A percentile compares a stretch with the other conserved stretches of the same genome.
These are phyloP conservation scores for Autographa pulchrina DNA, from an alignment of 2,888 invertebrate genomes.

Conservation along the genomic window DNA sequence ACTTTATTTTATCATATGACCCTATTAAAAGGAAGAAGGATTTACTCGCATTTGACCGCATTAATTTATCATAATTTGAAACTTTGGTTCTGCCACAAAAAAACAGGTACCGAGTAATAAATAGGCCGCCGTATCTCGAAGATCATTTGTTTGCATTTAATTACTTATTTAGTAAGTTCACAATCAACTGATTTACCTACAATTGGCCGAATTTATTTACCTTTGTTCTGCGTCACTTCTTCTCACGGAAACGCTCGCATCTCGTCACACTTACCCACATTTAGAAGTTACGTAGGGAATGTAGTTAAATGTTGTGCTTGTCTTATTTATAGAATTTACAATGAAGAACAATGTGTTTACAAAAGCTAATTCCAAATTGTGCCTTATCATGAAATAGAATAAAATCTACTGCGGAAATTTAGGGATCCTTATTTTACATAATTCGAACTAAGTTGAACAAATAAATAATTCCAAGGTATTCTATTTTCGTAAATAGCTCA, in stretches of 20 bases:
- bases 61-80: no score
- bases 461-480: conserved; percentile 3
- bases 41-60: no score
- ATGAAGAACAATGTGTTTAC: conserved; percentile 28
- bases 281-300: conserved; percentile 61
- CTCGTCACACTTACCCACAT: conserved; percentile 80
- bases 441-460: conserved; percentile 2
- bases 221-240: conserved; percentile 69
- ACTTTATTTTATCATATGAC: no score
- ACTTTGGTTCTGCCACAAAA: no score
- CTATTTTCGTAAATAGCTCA: not conserved
- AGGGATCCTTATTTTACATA: not conserved
- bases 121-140: not conserved
- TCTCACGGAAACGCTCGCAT: conserved; percentile 81
- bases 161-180: conserved; percentile 22
- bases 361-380: not conserved
- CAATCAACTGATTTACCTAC: conserved; percentile 48
- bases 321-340: conserved; percentile 55
- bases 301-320: conserved; percentile 59
- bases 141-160: not conserved
- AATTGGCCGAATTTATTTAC: conserved; percentile 63
- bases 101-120: not conserved
- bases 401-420: not conserved
- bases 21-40: no score
- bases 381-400: no score